These are phyloP conservation scores for Harpegnathos saltator DNA, from an alignment of 1,140 invertebrate genomes.

Conservation along the genomic window DNA sequence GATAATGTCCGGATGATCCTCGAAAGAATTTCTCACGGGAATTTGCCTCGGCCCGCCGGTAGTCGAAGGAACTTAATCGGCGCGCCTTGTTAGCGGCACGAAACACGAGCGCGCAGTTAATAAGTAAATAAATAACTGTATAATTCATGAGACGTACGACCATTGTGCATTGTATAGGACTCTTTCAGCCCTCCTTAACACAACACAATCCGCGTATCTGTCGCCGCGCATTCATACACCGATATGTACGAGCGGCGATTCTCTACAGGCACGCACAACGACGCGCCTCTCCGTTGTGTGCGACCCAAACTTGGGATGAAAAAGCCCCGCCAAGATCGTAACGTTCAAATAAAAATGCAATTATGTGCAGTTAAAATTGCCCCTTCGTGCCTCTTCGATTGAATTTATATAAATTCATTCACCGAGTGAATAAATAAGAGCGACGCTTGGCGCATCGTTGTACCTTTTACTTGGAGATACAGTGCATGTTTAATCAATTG, in stretches of 20 bases:
- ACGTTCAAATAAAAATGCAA: background rate
- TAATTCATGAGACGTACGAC: constrained; percentile 70
- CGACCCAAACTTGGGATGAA: background rate
- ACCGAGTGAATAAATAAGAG: too few species aligned
- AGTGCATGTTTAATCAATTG: too few species aligned
- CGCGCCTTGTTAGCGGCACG: constrained; percentile 56
- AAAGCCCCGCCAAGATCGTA: background rate
- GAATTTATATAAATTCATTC: too few species aligned
- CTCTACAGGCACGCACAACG: constrained; percentile 45
- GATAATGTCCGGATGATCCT: background rate
- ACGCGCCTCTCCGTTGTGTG: background rate
- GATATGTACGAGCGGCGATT: background rate
- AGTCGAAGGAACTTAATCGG: constrained; percentile 47
- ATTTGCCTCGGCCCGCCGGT: background rate
- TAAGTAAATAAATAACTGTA: constrained; percentile 80
- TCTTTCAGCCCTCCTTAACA: constrained; percentile 51
- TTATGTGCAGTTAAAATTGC: background rate
- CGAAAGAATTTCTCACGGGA: background rate
- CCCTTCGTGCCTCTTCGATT: too few species aligned
- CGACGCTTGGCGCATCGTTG: too few species aligned
- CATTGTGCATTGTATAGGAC: constrained; percentile 79
- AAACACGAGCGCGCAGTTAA: constrained; percentile 58
- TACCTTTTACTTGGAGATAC: too few species aligned
- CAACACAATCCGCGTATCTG: constrained; percentile 71
- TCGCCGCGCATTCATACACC: constrained; percentile 65